A percentile compares a stretch with the other conserved stretches of the same genome.
Conservation (phyloP, 2,797 vertebrate genomes). For the Sternarchorhynchus goeldii region DNA sequence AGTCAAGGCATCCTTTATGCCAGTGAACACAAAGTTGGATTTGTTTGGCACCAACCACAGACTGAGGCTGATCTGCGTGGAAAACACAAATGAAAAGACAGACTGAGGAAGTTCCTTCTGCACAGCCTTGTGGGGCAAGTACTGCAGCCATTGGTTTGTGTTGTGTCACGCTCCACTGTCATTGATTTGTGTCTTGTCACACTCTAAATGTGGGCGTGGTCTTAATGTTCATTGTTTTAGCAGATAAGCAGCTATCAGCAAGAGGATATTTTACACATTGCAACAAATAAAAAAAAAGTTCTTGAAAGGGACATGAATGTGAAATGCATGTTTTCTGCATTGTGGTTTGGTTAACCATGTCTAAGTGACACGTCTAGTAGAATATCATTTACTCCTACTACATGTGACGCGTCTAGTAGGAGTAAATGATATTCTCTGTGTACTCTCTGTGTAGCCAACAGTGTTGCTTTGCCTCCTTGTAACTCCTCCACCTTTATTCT, state of each 20-base stretch:
- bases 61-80: neutral
- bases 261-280: neutral
- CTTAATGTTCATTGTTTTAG: slow-evolving; percentile 1
- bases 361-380: too few relatives aligned
- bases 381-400: too few relatives aligned
- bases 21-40: neutral
- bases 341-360: too few relatives aligned
- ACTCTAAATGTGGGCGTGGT: neutral
- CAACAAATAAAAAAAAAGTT: neutral
- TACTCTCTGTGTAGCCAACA: slow-evolving; percentile 29
- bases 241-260: slow-evolving; percentile 7
- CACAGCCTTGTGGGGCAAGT: slow-evolving; percentile 2
- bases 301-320: neutral
- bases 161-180: neutral
- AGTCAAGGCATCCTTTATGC: neutral
- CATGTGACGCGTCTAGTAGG: neutral
- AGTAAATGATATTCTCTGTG: neutral
- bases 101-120: slow-evolving; percentile 22
- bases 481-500: neutral
- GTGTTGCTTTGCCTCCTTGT: slow-evolving; percentile 31
- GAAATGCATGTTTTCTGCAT: too few relatives aligned
- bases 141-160: neutral
- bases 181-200: slow-evolving; percentile 3
- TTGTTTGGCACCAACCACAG: neutral
- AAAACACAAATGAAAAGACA: neutral